Evolutionary conservation across 2,888 invertebrate species (phyloP), one percentile per base, ranked within the genome.

Genomic region (Hypolimnas misippus): DNA sequence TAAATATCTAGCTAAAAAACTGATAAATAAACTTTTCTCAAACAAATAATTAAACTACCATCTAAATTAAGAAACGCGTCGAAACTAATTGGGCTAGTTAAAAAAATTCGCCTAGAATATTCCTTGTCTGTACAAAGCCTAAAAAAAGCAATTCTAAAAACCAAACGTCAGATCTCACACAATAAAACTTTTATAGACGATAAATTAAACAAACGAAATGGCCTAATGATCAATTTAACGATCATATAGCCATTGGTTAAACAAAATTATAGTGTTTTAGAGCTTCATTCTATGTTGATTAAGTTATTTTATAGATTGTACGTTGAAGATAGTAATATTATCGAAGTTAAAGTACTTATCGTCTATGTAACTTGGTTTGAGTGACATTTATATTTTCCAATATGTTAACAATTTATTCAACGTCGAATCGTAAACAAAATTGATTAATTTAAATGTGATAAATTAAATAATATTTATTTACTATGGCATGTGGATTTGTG

Each of bases 281-380:
- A 33, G 10, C 35, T 59, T 50, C 19, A 29, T 25, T 53, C 25
- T 2, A 16, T 16, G 42, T 53, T 53, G 44, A 46, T 53, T 59
- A 17, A 59, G 51, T n/a, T 44, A 52, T 16, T 59, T 59, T 59
- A 59, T 53, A 31, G 50, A 33, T 21, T 8, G 42, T 31, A 17
- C n/a, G 21, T 31, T 5, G 21, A 16, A 29, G 25, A 25, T 12
- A 57, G 19, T 59, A 44, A 53, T 44, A 19, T 21, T 44, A 16
- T 29, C 52, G 16, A 14, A 29, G 10, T 10, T 1, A 33, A 21
- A 33, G 50, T 14, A 19, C 12, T n/a, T 58, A 25, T 17, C 33
- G 12, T 38, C 12, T 38, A n/a, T n/a, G 12, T 42, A 10, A 19
- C 25, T 25, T 25, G 5, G 25, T 2, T 19, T 12, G 12, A 44